Evolutionary conservation across 2,113 vertebrate species (phyloP).

Genomic region (Hipposideros armiger): DNA sequence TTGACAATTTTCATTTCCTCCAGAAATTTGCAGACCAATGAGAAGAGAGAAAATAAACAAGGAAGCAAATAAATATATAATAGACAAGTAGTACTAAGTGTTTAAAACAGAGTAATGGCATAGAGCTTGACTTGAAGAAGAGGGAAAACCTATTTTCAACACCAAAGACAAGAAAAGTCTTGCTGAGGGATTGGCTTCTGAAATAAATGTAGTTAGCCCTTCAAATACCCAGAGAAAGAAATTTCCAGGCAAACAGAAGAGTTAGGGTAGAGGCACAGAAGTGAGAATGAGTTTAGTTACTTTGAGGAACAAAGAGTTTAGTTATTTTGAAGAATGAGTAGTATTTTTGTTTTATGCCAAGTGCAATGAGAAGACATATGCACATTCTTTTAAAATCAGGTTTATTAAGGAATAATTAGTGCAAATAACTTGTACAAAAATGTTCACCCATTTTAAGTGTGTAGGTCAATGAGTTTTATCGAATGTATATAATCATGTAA

Average conservation of each 20-base stretch:
- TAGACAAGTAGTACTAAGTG: neutral
- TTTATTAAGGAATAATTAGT: constrained; percentile 32
- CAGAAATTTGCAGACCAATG: neutral
- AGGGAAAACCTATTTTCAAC: neutral
- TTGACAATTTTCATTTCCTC: constrained; percentile 14
- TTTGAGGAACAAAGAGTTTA: neutral
- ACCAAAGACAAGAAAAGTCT: neutral
- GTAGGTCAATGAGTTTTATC: neutral
- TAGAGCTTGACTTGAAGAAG: neutral
- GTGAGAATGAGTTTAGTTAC: neutral
- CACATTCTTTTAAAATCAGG: neutral
- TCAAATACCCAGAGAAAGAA: constrained; percentile 11
- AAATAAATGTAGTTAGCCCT: neutral
- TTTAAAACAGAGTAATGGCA: neutral
- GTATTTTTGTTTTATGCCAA: constrained; percentile 45
- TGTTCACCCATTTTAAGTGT: neutral
- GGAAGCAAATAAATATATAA: neutral
- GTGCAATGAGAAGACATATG: neutral
- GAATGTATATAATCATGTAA: neutral
- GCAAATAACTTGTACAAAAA: neutral
- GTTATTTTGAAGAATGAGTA: neutral
- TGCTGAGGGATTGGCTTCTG: neutral
- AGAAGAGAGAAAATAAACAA: neutral
- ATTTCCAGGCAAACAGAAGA: neutral
- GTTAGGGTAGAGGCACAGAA: neutral